Evolutionary conservation across 2,888 invertebrate species (phyloP), one percentile per base, ranked within the genome.

Genomic region (Mimachlamys varia): DNA sequence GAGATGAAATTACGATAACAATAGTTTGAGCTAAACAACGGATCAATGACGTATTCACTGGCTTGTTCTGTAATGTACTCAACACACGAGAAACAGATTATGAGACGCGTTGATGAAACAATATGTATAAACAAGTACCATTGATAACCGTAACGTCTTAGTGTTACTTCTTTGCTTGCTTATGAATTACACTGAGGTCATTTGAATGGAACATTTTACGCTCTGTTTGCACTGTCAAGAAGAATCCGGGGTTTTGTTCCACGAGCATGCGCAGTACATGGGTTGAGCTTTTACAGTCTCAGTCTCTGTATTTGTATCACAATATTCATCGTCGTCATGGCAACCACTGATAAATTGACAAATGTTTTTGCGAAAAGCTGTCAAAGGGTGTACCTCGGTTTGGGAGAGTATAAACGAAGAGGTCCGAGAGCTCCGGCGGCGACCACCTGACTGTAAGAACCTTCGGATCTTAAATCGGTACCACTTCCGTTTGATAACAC

Each of bases 401-500:
- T 95, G 95, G 13, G 95, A 94, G n/a, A 95, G 92, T 62, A 95
- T 94, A 90, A 94, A 95, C 0, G 95, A 95, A 10, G 95, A 95
- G 5, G 95, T 95, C 88, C 95, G 92, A 38, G 96, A 95, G n/a
- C 95, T 94, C 89, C 95, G 94, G 37, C 96, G 92, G 53, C 95
- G 92, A 27, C 94, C 92, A 58, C 94, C 92, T n/a, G 91, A 92
- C 87, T 93, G 92, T 58, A 94, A 92, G 88, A 95, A 93, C 37
- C 95, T 93, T 58, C 94, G 94, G 27, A 95, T 93, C 87, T 94
- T 94, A 91, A 95, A 95, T 33, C 96, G 92, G 53, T 95, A 94
- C 95, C 95, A 96, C 89, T 95, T 95, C 93, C 95, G 96, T 92
- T 93, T 93, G 22, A 96, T 94, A 10, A 95, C 96, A 10, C 95